Base-by-base conservation (phyloP, 1,140 invertebrate genomes). In the Cataglyphis hispanica region DNA sequence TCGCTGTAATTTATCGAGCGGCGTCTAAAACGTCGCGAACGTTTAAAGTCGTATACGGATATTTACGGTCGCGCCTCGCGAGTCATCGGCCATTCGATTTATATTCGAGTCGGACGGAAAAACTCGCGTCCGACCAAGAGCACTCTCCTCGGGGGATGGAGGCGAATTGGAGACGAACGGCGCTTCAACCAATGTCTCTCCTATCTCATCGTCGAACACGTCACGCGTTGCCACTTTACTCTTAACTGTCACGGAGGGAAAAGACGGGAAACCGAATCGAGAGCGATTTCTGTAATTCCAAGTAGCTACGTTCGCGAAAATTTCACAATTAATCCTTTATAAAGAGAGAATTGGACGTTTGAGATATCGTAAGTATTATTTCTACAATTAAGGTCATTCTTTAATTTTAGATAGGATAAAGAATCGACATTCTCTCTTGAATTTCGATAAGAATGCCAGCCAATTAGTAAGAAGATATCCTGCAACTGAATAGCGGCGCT, bases 1-100 rank as follows among this genome's bases (percentile, higher is more conserved):
- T 80, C 64, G 40, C 34, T 40, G 31, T 80, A 80, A 80, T 80
- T 80, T 69, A 80, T 80, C 10, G 16, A 4, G 34, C 46, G 43
- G n/a, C 43, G n/a, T 34, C 43, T 66, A 64, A 19, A 67, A 56
- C 43, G 46, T 37, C 31, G 63, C 50, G 8, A 2, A 19, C 64
- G 22, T n/a, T 69, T 58, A 69, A 69, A 53, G 4, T 34, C 34
- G 16, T 11, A 19, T 43, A 3, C n/a, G 64, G 56, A 40, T 80
- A 80, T 80, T 78, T 56, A 22, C 61, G 16, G 13, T n/a, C n/a
- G 64, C 50, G 56, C 22, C 7, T 56, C 46, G 19, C 25, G 11
- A 80, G 34, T 58, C 63, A 66, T 27, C 16, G 22, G 1, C 50
- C 34, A 69, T 63, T 67, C 64, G 77, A 50, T 67, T 67, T 80